A percentile compares a stretch with the other conserved stretches of the same genome.
These are phyloP conservation scores for Tenthredo livida DNA, from an alignment of 2,888 invertebrate species.

Conservation along the genomic window DNA sequence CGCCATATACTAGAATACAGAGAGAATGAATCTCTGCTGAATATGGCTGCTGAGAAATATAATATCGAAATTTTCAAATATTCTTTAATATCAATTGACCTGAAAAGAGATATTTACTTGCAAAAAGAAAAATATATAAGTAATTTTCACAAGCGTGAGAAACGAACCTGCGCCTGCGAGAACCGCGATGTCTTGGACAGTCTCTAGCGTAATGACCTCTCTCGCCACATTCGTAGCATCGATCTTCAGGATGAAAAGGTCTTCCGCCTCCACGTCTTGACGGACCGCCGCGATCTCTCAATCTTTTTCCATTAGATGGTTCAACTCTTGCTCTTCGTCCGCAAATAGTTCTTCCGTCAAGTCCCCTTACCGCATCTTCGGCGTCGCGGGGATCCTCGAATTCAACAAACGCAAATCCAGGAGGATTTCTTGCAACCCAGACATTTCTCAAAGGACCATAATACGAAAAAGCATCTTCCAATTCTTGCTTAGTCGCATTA, in stretches of 20 bases:
- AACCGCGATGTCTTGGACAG: constrained; percentile 86
- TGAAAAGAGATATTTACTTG: constrained; percentile 11
- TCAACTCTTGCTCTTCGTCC: constrained; percentile 95
- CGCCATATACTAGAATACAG: not conserved
- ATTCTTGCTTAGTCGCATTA: constrained; percentile 94
- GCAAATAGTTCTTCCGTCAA: constrained; percentile 91
- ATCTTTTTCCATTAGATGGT: constrained; percentile 92
- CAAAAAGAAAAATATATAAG: not conserved
- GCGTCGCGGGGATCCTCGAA: constrained; percentile 96
- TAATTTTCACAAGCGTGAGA: not conserved
- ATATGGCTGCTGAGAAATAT: not conserved
- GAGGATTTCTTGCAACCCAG: constrained; percentile 98
- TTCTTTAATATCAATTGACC: not conserved
- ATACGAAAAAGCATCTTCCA: constrained; percentile 95
- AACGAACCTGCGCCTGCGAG: constrained; percentile 76
- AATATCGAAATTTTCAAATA: not conserved
- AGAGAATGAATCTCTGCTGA: constrained; percentile 19
- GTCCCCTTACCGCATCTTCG: constrained; percentile 90
- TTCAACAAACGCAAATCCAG: constrained; percentile 97
- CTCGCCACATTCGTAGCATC: constrained; percentile 97
- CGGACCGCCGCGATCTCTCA: constrained; percentile 81
- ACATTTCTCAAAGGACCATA: constrained; percentile 96
- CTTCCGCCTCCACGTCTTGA: constrained; percentile 83
- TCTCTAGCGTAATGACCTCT: constrained; percentile 96
- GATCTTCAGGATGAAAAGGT: constrained; percentile 93